Evolutionary conservation across 2,888 invertebrate genomes (phyloP).

Genomic region (Torymus aiolomorphi): DNA sequence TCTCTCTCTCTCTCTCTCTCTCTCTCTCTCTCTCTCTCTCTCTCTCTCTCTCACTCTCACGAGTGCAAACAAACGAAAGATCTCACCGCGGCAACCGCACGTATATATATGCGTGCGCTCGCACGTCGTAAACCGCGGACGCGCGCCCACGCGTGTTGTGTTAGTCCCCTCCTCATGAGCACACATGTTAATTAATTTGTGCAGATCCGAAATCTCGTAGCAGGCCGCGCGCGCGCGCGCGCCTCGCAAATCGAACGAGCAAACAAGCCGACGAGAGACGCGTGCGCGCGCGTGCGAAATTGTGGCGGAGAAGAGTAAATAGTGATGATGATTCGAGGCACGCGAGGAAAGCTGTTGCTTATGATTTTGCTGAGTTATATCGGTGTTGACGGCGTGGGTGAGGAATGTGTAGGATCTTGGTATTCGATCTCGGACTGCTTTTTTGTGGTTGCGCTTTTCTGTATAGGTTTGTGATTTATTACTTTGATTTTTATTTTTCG

Average conservation of each 20-base stretch:
- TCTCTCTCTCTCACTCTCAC: too few species aligned
- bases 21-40: too few species aligned
- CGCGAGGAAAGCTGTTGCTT: neutral
- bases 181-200: constrained; percentile 40
- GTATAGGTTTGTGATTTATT: too few species aligned
- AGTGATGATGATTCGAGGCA: constrained; percentile 12
- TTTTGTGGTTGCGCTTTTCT: too few species aligned
- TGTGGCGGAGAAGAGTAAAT: neutral
- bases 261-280: neutral
- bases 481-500: too few species aligned
- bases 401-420: too few species aligned
- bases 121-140: neutral
- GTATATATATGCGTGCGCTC: too few species aligned
- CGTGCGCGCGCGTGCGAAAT: neutral
- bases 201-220: constrained; percentile 23
- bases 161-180: neutral
- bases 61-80: too few species aligned
- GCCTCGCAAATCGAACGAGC: constrained; percentile 9
- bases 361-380: neutral
- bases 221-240: neutral
- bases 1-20: too few species aligned
- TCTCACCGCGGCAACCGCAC: too few species aligned
- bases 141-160: neutral
- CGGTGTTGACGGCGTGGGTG: too few species aligned
- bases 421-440: too few species aligned